phyloP scores from a whole-genome alignment of 1,140 invertebrate genomes.

The Plectrocnemia conspersa region DNA sequence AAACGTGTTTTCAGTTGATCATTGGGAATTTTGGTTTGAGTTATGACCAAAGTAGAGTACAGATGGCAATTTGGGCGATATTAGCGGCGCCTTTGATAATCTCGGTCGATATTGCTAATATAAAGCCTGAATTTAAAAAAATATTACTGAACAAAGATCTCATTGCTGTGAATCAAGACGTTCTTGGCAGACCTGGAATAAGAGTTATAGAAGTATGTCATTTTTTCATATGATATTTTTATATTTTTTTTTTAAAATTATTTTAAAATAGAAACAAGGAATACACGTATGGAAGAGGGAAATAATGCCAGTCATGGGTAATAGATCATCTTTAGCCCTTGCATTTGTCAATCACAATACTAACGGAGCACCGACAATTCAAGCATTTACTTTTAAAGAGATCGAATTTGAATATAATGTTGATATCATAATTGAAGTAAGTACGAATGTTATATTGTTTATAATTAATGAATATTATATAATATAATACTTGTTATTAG shows the following conservation, averaged over 20 bases:
- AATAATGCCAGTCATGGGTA: not conserved
- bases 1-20: slow-evolving; percentile 55
- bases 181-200: slow-evolving; percentile 64
- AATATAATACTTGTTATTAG: slow-evolving; percentile 3
- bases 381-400: slow-evolving; percentile 3
- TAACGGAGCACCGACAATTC: slow-evolving; percentile 4
- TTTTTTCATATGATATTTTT: slow-evolving; percentile 3
- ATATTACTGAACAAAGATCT: slow-evolving; percentile 66
- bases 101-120: slow-evolving; percentile 70
- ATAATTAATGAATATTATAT: slow-evolving; percentile 5
- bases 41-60: slow-evolving; percentile 70
- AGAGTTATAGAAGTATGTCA: slow-evolving; percentile 47
- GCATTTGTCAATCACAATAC: slow-evolving; percentile 15
- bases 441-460: no score
- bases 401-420: not conserved
- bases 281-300: slow-evolving; percentile 16
- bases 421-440: not conserved
- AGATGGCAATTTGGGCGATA: slow-evolving; percentile 85
- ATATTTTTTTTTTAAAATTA: no score
- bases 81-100: slow-evolving; percentile 82
- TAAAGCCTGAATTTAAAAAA: slow-evolving; percentile 61
- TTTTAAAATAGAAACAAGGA: slow-evolving; percentile 5
- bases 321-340: not conserved
- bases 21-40: slow-evolving; percentile 81
- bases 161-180: slow-evolving; percentile 72